phyloP scores from a whole-genome alignment of 2,888 invertebrate genomes.

The Carabus problematicus region DNA sequence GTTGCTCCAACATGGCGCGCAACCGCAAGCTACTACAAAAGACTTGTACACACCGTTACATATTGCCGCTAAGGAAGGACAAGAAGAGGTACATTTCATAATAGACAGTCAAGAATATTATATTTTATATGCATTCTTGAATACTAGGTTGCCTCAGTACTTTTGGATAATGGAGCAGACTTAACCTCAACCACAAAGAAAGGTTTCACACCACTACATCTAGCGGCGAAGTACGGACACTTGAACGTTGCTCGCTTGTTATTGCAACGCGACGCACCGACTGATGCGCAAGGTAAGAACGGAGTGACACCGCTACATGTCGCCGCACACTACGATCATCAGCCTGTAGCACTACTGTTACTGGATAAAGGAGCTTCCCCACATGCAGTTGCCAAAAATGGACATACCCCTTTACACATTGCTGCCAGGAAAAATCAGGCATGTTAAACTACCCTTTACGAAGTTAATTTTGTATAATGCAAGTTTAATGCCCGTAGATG shows the following conservation, averaged over 20 bases:
- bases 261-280: slow-evolving; percentile 83
- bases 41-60: slow-evolving; percentile 96
- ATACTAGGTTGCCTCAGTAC: slow-evolving; percentile 78
- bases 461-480: not conserved
- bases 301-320: slow-evolving; percentile 96
- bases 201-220: slow-evolving; percentile 96
- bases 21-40: slow-evolving; percentile 87
- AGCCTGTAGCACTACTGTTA: slow-evolving; percentile 86
- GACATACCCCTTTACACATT: slow-evolving; percentile 97
- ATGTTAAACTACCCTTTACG: slow-evolving; percentile 35
- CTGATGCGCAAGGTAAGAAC: slow-evolving; percentile 89
- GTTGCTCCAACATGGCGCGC: slow-evolving; percentile 92
- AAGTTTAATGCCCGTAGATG: slow-evolving; percentile 63
- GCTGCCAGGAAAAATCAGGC: slow-evolving; percentile 96
- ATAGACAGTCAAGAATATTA: not conserved
- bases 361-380: slow-evolving; percentile 94
- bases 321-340: slow-evolving; percentile 96
- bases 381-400: slow-evolving; percentile 94
- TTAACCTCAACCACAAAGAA: slow-evolving; percentile 92
- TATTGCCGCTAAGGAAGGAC: slow-evolving; percentile 97
- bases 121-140: not conserved
- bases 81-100: slow-evolving; percentile 70
- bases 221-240: slow-evolving; percentile 98
- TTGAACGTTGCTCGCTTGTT: slow-evolving; percentile 86
- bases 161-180: slow-evolving; percentile 90